A percentile compares a stretch with the other conserved stretches of the same genome.
Evolutionary conservation across 2,113 vertebrate species (phyloP).

Genomic region (Clarias batrachus): DNA sequence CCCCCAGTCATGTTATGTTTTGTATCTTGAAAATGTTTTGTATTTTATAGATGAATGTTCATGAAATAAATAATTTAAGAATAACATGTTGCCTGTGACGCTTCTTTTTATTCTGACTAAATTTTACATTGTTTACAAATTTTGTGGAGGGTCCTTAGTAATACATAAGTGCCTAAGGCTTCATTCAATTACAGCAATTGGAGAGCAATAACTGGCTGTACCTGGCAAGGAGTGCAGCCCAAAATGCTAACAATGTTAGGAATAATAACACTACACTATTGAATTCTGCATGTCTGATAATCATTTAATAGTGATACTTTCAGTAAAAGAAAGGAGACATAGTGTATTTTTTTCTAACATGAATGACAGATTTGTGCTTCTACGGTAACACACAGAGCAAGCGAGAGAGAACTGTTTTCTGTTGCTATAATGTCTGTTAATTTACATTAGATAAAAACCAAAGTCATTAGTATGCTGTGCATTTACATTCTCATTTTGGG

Average conservation of each 20-base stretch:
- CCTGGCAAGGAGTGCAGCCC: not conserved
- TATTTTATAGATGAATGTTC: slow-evolving; percentile 14
- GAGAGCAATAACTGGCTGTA: not conserved
- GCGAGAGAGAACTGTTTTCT: not conserved
- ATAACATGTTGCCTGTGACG: not conserved
- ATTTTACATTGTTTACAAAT: not conserved
- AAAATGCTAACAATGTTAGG: not conserved
- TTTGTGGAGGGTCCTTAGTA: not conserved
- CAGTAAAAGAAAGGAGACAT: too few species aligned
- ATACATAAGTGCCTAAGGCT: not conserved
- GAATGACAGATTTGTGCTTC: too few species aligned
- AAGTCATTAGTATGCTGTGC: too few species aligned
- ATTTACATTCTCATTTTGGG: too few species aligned
- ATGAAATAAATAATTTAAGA: not conserved
- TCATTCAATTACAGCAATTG: not conserved
- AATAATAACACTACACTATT: not conserved
- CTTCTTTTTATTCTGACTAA: not conserved
- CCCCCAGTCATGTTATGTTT: not conserved
- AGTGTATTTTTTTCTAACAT: too few species aligned
- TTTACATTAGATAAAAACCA: not conserved
- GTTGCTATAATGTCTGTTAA: too few species aligned
- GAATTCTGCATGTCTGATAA: not conserved
- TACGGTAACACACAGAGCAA: too few species aligned
- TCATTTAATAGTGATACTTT: too few species aligned
- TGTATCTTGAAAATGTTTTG: not conserved